Conservation (phyloP, 2,113 vertebrate species). For the Actinemys pallida region DNA sequence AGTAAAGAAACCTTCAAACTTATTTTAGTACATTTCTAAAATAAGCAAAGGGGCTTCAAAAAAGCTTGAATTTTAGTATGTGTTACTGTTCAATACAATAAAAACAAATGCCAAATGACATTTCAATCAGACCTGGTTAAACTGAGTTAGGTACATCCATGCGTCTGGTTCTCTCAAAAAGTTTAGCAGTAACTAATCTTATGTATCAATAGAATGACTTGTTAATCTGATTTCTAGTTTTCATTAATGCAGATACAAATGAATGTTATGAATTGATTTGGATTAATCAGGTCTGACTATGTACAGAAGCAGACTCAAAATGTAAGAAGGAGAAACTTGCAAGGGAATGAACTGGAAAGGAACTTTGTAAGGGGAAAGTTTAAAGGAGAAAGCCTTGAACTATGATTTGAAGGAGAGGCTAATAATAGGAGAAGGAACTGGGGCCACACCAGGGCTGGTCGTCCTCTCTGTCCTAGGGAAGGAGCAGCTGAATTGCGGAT, state of each 20-base stretch:
- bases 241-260: slow-evolving; percentile 6
- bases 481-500: slow-evolving; percentile 47
- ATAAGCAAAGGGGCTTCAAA: slow-evolving; percentile 1
- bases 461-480: slow-evolving; percentile 48
- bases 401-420: slow-evolving; percentile 56
- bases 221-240: slow-evolving; percentile 25
- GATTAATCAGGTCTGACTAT: slow-evolving; percentile 24
- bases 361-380: slow-evolving; percentile 31
- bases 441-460: slow-evolving; percentile 37
- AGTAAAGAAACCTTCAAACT: slow-evolving; percentile 12
- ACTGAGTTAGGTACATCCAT: background rate
- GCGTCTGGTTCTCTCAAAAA: background rate
- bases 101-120: background rate
- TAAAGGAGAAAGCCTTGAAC: slow-evolving; percentile 44
- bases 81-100: background rate
- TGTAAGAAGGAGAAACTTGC: slow-evolving; percentile 35
- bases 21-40: slow-evolving; percentile 22
- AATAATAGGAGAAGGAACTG: slow-evolving; percentile 37
- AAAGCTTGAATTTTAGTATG: background rate
- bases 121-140: slow-evolving; percentile 8
- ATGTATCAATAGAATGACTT: slow-evolving; percentile 15
- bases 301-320: slow-evolving; percentile 29
- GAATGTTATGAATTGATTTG: background rate
- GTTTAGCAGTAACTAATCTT: background rate
- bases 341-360: slow-evolving; percentile 49